Conservation (phyloP, 2,888 invertebrate genomes). For the Acrocyrtus sp. region DNA sequence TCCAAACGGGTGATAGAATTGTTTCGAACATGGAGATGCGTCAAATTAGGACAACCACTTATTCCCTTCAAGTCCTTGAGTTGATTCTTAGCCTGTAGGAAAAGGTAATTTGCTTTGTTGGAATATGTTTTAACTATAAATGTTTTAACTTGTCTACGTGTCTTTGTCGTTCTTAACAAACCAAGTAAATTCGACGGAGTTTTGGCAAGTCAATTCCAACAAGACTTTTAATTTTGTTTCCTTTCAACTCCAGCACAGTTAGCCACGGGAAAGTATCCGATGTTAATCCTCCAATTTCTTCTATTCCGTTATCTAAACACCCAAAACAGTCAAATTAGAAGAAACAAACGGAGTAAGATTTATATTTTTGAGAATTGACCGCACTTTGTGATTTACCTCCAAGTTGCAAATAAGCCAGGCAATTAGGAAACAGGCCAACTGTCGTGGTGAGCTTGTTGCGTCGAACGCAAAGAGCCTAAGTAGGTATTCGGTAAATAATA, state of each 20-base stretch:
- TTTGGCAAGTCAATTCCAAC: constrained; percentile 44
- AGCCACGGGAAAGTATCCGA: constrained; percentile 41
- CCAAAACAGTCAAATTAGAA: too few relatives aligned
- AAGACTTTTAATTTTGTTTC: constrained; percentile 35
- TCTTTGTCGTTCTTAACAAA: constrained; percentile 3
- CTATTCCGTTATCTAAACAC: constrained; percentile 36
- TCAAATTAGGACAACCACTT: constrained; percentile 35
- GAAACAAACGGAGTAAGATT: too few relatives aligned
- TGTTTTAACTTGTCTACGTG: neutral
- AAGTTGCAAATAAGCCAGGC: constrained; percentile 43
- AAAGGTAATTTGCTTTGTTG: neutral
- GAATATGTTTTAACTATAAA: neutral
- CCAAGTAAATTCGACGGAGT: constrained; percentile 41
- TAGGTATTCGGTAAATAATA: neutral
- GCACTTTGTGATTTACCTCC: constrained; percentile 10
- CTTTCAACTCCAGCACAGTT: constrained; percentile 45
- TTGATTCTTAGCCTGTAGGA: constrained; percentile 39
- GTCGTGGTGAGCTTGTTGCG: constrained; percentile 29
- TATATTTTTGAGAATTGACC: too few relatives aligned
- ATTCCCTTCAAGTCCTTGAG: constrained; percentile 39
- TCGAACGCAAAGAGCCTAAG: constrained; percentile 36
- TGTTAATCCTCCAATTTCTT: constrained; percentile 31
- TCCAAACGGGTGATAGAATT: constrained; percentile 44
- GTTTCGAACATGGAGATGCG: constrained; percentile 50
- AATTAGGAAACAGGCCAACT: constrained; percentile 41